Base-by-base conservation (phyloP, 2,888 invertebrate genomes). In the Eurytoma californica region DNA sequence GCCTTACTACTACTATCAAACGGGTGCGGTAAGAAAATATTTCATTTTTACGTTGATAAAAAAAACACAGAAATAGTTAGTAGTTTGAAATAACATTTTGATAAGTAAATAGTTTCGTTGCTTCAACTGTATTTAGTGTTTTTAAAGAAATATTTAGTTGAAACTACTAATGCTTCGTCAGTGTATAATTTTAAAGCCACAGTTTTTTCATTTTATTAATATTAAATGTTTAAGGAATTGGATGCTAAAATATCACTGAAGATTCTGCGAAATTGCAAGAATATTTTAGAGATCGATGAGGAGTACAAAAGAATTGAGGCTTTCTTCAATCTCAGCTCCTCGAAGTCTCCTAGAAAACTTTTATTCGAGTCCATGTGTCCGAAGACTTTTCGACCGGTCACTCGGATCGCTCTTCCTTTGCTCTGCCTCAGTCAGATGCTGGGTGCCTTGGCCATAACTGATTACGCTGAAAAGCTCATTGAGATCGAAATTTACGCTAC, bases 181-280 rank as follows among this genome's bases (percentile, higher is more conserved):
- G n/a, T 12, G 20, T 30, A 58, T 55, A 28, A 51, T 16, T 67
- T 14, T 24, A 24, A 24, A 2, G 2, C 24, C 24, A 2, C 2
- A 24, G n/a, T n/a, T 24, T 24, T 24, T 24, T 24, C 24, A 24
- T 24, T 24, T 61, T 28, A 49, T 9, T 39, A 9, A 39, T 39
- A 9, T 39, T 39, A 39, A 9, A 9, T 39, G 9, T 57, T 76
- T 1, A 76, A 86, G 85, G 82, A 82, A 3, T 51, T 85, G 13
- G 79, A 85, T 2, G 82, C 85, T 7, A 86, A 85, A 68, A 57
- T 83, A 5, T 72, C 83, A 4, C 67, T 86, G 47, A 85, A 83
- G 77, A 61, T 58, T 0, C 73, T 86, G 3, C 81, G 84, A 0
- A 82, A 83, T 30, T 69, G 68, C 0, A 47, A 39, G 2, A 57